phyloP scores from a whole-genome alignment of 2,113 vertebrate species.

The Brachypodius melanocephalos region DNA sequence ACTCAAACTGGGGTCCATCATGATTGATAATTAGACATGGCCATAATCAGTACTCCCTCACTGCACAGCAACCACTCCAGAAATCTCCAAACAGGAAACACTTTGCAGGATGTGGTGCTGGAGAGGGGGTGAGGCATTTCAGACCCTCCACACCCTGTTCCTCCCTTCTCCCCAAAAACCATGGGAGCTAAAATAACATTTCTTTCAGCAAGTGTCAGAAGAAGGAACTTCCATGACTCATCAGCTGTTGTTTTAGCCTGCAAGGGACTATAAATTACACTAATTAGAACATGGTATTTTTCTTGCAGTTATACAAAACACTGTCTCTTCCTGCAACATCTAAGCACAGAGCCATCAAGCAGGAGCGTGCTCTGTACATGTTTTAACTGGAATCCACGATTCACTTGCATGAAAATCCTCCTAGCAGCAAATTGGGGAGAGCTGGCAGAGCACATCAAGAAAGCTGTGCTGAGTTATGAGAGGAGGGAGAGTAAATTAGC shows the following conservation, averaged over 20 bases:
- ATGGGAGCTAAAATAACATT: constrained; percentile 32
- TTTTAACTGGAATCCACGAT: constrained; percentile 46
- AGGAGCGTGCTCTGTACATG: neutral
- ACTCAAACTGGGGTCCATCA: neutral
- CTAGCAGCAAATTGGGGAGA: constrained; percentile 49
- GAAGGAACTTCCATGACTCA: constrained; percentile 58
- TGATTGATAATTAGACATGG: neutral
- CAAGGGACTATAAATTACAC: constrained; percentile 63
- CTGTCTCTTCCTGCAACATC: constrained; percentile 57
- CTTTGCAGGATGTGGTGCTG: neutral
- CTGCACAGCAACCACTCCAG: neutral
- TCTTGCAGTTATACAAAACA: constrained; percentile 63
- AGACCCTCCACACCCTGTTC: neutral
- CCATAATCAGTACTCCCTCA: neutral
- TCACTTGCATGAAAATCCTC: constrained; percentile 25
- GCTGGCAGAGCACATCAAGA: neutral
- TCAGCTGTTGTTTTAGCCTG: constrained; percentile 63
- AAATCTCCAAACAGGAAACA: neutral
- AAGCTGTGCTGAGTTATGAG: constrained; percentile 38
- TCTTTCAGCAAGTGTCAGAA: constrained; percentile 48
- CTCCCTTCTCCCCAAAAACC: neutral
- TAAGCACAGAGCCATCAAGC: constrained; percentile 9
- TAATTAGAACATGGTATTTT: constrained; percentile 63
- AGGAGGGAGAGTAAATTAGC: constrained; percentile 47
- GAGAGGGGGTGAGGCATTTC: neutral